Conservation (phyloP, 2,888 invertebrate species). For the Gerris lacustris region DNA sequence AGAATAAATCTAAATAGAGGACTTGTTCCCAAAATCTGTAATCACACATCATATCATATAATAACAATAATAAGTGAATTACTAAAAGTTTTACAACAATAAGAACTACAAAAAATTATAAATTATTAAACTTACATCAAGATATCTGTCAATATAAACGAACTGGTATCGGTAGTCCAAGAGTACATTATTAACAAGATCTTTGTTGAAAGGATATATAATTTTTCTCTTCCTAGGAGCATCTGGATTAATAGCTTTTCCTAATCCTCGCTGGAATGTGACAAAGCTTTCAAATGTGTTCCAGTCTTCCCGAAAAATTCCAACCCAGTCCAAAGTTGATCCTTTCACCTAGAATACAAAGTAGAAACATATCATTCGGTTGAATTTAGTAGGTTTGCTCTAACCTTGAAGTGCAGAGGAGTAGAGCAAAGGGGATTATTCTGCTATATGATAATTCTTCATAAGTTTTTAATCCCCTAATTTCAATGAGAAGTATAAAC, state of each 20-base stretch:
- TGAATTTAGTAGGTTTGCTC: neutral
- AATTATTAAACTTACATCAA: conserved; percentile 16
- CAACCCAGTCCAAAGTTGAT: conserved; percentile 24
- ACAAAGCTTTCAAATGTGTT: conserved; percentile 20
- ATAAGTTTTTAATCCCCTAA: no score
- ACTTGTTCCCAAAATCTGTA: neutral
- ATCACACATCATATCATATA: neutral
- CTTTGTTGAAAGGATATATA: neutral
- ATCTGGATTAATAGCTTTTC: neutral
- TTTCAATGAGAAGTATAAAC: no score
- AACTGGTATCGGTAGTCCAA: conserved; percentile 19
- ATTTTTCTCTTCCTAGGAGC: neutral
- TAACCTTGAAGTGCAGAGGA: neutral
- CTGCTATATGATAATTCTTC: no score
- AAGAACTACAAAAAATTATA: neutral
- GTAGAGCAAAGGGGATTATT: neutral
- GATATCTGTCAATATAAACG: conserved; percentile 22
- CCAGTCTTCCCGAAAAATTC: conserved; percentile 22
- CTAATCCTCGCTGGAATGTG: conserved; percentile 20
- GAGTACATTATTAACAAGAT: neutral
- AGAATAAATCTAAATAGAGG: neutral
- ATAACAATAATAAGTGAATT: neutral
- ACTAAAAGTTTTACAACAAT: neutral
- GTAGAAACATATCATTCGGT: neutral
- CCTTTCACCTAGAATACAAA: conserved; percentile 16